Percentiles rank a stretch among this genome's conserved stretches.
These are phyloP conservation scores for Nomada ruficornis DNA, from an alignment of 2,888 invertebrate genomes.

Conservation along the genomic window DNA sequence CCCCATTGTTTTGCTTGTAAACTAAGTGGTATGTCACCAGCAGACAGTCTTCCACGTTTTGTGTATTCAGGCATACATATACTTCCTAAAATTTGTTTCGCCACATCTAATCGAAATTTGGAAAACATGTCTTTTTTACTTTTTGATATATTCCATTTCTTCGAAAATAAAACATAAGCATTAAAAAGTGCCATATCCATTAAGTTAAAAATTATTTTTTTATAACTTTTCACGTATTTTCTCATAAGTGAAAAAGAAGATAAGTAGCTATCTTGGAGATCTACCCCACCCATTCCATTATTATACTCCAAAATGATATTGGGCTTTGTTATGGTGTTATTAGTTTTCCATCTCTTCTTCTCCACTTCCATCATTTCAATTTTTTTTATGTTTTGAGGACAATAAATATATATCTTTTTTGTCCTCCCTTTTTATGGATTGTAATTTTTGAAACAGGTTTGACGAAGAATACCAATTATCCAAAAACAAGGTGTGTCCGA, in stretches of 20 bases:
- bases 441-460: constrained; percentile 34
- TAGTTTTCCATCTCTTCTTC: constrained; percentile 46
- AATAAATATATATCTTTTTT: constrained; percentile 54
- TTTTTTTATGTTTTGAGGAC: constrained; percentile 55
- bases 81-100: constrained; percentile 13
- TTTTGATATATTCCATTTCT: neutral
- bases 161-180: constrained; percentile 17
- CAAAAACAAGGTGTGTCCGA: neutral
- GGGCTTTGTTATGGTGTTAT: constrained; percentile 42
- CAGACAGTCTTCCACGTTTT: constrained; percentile 32
- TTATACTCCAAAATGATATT: constrained; percentile 46
- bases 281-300: neutral
- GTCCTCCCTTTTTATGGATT: constrained; percentile 45
- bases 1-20: constrained; percentile 24
- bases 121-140: constrained; percentile 12
- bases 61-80: constrained; percentile 23
- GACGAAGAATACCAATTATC: constrained; percentile 40
- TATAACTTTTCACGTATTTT: constrained; percentile 24
- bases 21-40: constrained; percentile 19
- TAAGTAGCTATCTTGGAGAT: neutral
- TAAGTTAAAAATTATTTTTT: constrained; percentile 27
- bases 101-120: constrained; percentile 19
- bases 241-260: constrained; percentile 21
- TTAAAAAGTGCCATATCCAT: constrained; percentile 17
- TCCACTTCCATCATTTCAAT: constrained; percentile 46